Base-by-base conservation (phyloP, 2,113 vertebrate species). In the Corythornis vintsioides region DNA sequence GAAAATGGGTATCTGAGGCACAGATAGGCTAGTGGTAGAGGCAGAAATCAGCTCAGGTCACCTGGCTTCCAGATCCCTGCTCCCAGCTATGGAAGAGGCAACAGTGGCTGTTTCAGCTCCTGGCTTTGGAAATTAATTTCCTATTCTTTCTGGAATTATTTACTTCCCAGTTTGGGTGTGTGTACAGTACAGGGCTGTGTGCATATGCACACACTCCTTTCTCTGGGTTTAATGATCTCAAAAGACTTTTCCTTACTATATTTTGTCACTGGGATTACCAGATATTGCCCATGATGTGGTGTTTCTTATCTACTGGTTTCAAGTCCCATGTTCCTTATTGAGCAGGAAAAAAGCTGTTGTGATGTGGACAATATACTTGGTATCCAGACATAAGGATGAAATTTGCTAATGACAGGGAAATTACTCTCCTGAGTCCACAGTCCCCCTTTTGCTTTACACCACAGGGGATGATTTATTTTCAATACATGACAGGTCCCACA, bases 361-460 rank as follows among this genome's bases (percentile, higher is more conserved):
- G 29, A 42, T 65, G 50, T 45, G 81, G 86, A 84, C 76, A 83
- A 48, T 67, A 48, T 29, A 64, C 28, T 89, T 0, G 0, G 15
- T n/a, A 86, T 86, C 52, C 79, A 86, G 79, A 86, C 77, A 92
- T 86, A 88, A 90, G 74, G 89, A 94, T 87, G 86, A 94, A 95
- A 95, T 96, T 96, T 89, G 71, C 64, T 95, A 95, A 84, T 84
- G 81, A 90, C 89, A 87, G 83, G 77, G 74, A 92, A 94, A 96
- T 87, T 77, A 59, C 42, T 79, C 92, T 86, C 77, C 66, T 63
- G 93, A 57, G 86, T 42, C 61, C 70, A 43, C 47, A 86, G 83
- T 69, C 59, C 59, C 81, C 55, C 64, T 79, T 95, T 66, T 8
- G 1, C 83, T 75, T 91, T 79, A 59, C 63, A 93, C 82, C 4